Percentiles rank a stretch among this genome's conserved stretches.
phyloP scores from a whole-genome alignment of 1,140 invertebrate species.

The Achroia grisella region DNA sequence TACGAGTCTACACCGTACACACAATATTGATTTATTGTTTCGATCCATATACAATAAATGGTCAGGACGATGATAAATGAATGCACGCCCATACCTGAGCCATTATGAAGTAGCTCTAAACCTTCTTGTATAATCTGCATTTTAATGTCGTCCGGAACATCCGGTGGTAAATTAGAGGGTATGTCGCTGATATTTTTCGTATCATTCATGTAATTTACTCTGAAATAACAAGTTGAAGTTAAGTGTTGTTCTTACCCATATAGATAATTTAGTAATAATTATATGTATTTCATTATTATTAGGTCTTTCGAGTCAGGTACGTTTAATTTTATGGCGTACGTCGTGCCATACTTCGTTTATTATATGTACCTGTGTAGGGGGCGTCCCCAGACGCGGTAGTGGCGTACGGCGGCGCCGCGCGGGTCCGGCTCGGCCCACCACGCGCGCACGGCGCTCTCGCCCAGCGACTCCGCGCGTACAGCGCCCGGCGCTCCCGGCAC shows the following conservation, averaged over 20 bases:
- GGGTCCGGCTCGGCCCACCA: constrained; percentile 55
- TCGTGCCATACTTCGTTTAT: no score
- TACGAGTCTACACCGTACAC: constrained; percentile 79
- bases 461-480: constrained; percentile 39
- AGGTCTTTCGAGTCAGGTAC: no score
- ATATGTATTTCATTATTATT: no score
- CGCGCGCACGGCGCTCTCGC: constrained; percentile 40
- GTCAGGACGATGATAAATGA: no score
- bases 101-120: constrained; percentile 87
- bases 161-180: constrained; percentile 29
- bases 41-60: no score
- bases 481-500: constrained; percentile 48
- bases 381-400: constrained; percentile 51
- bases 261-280: no score
- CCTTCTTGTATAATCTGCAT: constrained; percentile 67
- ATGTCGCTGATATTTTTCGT: constrained; percentile 44
- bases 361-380: constrained; percentile 33
- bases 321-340: no score
- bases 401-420: constrained; percentile 33
- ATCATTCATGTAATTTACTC: constrained; percentile 24
- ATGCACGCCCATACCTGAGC: constrained; percentile 74
- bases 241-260: background rate
- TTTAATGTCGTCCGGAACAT: constrained; percentile 54
- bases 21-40: no score
- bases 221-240: constrained; percentile 6